phyloP scores from a whole-genome alignment of 2,888 invertebrate species.

The Drosophila sordidula region DNA sequence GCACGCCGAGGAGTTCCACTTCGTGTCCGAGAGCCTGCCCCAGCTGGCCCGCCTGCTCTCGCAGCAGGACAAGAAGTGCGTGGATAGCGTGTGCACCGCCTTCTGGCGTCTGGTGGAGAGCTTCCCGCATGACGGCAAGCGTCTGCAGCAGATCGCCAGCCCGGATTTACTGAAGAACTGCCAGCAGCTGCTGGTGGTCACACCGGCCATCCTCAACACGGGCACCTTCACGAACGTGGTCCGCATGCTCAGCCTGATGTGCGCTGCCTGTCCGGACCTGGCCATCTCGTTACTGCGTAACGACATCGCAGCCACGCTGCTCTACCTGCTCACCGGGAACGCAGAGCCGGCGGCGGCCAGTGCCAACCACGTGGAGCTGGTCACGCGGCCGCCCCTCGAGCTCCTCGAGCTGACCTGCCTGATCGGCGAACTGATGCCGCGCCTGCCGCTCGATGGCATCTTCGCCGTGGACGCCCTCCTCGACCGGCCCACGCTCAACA shows the following conservation, averaged over 20 bases:
- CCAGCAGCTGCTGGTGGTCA: slow-evolving; percentile 95
- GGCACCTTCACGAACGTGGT: slow-evolving; percentile 98
- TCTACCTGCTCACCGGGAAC: slow-evolving; percentile 97
- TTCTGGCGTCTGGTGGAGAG: slow-evolving; percentile 98
- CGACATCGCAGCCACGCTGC: slow-evolving; percentile 97
- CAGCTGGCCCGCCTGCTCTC: slow-evolving; percentile 92
- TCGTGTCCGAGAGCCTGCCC: slow-evolving; percentile 94
- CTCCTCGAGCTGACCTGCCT: slow-evolving; percentile 98
- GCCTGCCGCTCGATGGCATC: slow-evolving; percentile 96
- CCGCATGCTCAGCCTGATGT: slow-evolving; percentile 98
- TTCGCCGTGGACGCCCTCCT: slow-evolving; percentile 96
- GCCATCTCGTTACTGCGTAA: slow-evolving; percentile 96
- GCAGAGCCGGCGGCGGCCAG: slow-evolving; percentile 86
- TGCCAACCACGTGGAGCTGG: slow-evolving; percentile 90
- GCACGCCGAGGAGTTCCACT: slow-evolving; percentile 96
- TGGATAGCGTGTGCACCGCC: slow-evolving; percentile 98
- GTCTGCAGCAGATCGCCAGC: slow-evolving; percentile 97
- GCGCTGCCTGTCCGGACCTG: slow-evolving; percentile 96
- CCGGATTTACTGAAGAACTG: slow-evolving; percentile 94
- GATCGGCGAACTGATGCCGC: slow-evolving; percentile 98
- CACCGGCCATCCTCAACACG: slow-evolving; percentile 97
- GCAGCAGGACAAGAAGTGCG: slow-evolving; percentile 98
- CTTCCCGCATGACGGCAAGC: slow-evolving; percentile 95
- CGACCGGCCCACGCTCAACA: slow-evolving; percentile 89
- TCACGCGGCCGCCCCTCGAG: slow-evolving; percentile 97